These are phyloP conservation scores for Lasioglossum vierecki DNA, from an alignment of 2,888 invertebrate species.

Conservation along the genomic window DNA sequence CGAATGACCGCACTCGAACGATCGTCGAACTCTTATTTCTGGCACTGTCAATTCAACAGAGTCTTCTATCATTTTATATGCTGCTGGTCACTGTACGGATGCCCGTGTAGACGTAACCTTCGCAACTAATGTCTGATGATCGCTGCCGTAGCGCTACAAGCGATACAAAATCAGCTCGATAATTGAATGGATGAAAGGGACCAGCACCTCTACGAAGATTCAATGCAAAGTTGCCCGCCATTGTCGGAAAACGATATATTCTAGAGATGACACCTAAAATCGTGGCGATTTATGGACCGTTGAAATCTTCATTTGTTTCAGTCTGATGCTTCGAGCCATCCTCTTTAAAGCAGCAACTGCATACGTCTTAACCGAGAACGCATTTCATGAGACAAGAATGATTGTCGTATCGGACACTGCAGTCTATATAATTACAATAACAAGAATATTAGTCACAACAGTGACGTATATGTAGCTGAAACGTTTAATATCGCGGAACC, in stretches of 20 bases:
- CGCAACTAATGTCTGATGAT: slow-evolving; percentile 12
- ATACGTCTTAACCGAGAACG: background rate
- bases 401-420: background rate
- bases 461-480: background rate
- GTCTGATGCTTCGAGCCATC: background rate
- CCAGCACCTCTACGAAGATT: background rate
- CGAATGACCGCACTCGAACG: slow-evolving; percentile 48
- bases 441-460: background rate
- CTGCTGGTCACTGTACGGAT: background rate
- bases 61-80: slow-evolving; percentile 12
- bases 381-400: background rate
- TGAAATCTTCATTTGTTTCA: background rate
- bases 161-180: background rate
- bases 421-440: background rate
- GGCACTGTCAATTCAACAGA: slow-evolving; percentile 30
- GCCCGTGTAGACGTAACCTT: slow-evolving; percentile 22
- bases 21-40: slow-evolving; percentile 65
- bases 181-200: background rate
- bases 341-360: background rate
- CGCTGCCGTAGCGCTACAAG: background rate
- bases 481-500: background rate
- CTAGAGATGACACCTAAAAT: background rate
- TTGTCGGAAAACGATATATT: background rate
- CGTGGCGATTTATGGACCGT: background rate
- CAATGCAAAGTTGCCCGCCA: background rate